Evolutionary conservation across 1,140 invertebrate genomes (phyloP).

Genomic region (Ridgeia piscesae): DNA sequence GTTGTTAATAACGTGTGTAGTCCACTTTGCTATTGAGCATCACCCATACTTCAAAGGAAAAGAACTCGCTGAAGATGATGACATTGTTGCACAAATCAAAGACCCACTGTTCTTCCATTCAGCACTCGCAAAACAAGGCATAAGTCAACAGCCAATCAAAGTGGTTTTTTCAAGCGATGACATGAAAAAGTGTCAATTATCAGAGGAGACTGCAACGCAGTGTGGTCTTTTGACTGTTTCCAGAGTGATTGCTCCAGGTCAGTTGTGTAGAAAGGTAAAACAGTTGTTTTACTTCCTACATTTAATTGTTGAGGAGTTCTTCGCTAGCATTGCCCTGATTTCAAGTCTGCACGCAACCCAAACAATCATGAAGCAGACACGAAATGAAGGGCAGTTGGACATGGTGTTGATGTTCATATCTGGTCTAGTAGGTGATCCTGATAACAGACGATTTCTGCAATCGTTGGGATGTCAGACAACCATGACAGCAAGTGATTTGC

Average conservation of each 20-base stretch:
- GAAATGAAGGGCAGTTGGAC: background rate
- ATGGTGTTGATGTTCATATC: background rate
- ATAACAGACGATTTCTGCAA: background rate
- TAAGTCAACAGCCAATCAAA: background rate
- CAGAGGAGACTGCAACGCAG: background rate
- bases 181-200: background rate
- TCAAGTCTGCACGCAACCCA: background rate
- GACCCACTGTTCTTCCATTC: background rate
- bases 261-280: background rate
- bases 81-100: background rate
- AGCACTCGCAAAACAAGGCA: background rate
- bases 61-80: background rate
- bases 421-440: background rate
- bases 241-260: background rate
- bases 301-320: background rate
- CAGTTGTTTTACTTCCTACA: background rate
- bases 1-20: background rate
- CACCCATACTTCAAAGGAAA: background rate
- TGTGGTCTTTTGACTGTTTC: background rate
- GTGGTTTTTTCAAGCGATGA: background rate
- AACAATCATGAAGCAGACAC: background rate
- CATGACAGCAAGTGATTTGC: background rate
- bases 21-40: background rate
- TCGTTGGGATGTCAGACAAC: background rate
- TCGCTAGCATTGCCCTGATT: background rate